Evolutionary conservation across 1,140 invertebrate genomes (phyloP).

Genomic region (Trichogramma pretiosum): DNA sequence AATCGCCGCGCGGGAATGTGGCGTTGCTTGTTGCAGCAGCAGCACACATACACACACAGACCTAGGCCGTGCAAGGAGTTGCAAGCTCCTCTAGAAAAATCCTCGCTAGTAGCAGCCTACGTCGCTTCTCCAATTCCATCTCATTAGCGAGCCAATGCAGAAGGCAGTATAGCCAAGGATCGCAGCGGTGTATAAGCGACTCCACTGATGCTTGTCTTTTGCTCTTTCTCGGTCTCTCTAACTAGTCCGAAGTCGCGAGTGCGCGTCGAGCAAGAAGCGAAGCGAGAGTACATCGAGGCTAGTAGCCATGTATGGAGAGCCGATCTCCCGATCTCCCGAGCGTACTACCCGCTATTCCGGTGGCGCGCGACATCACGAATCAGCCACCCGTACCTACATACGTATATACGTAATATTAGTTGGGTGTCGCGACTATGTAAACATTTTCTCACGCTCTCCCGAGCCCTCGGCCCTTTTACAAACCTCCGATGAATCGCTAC

Average conservation of each 20-base stretch:
- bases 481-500: no score
- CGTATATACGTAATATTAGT: no score
- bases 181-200: conserved; percentile 37
- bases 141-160: conserved; percentile 41
- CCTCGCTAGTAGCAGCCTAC: no score
- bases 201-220: conserved; percentile 42
- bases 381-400: neutral
- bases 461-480: no score
- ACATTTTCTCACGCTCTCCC: no score
- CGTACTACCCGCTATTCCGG: conserved; percentile 34
- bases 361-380: neutral
- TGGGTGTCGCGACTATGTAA: no score
- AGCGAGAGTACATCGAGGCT: conserved; percentile 32
- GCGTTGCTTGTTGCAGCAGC: conserved; percentile 12
- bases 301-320: conserved; percentile 48
- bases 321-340: conserved; percentile 42
- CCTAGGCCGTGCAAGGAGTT: no score
- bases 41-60: no score
- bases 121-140: conserved; percentile 47
- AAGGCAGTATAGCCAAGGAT: no score
- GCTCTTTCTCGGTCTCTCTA: neutral
- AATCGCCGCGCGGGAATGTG: conserved; percentile 29
- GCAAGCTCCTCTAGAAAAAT: conserved; percentile 44
- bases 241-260: no score
- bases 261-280: conserved; percentile 5